Evolutionary conservation across 2,797 vertebrate genomes (phyloP).

Genomic region (Perodicticus potto): DNA sequence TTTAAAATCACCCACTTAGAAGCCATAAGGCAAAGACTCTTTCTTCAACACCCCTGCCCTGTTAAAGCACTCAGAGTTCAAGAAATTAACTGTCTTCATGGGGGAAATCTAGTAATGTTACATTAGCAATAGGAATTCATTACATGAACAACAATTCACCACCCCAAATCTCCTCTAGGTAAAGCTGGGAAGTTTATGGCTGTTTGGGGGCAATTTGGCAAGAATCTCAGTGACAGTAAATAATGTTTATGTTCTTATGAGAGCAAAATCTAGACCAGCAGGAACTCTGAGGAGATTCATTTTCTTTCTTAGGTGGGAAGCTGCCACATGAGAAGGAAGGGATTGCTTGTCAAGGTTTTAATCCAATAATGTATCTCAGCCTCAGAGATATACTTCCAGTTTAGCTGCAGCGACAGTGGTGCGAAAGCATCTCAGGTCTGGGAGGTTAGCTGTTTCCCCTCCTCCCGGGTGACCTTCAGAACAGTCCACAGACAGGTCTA

Average conservation of each 20-base stretch:
- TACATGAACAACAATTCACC: background rate
- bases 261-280: background rate
- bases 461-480: fast-evolving
- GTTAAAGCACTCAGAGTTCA: background rate
- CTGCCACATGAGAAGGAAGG: background rate
- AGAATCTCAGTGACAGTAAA: background rate
- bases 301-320: conserved; percentile 4
- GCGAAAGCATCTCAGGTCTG: background rate
- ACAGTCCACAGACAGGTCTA: too few relatives aligned
- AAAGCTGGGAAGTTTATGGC: background rate
- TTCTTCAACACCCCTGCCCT: background rate
- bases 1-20: background rate
- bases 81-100: background rate
- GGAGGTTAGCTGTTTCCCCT: background rate
- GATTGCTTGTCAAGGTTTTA: background rate
- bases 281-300: background rate
- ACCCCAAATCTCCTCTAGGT: background rate
- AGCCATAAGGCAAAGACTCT: background rate
- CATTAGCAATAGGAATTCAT: background rate
- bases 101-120: background rate
- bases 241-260: background rate
- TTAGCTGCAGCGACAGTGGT: background rate
- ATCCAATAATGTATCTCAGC: background rate
- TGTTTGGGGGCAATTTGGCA: background rate
- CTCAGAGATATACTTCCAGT: background rate